A percentile compares a stretch with the other conserved stretches of the same genome.
Evolutionary conservation across 64 coral and sea anemone species (phyloP).

Genomic region (Dendronephthya gigantea): DNA sequence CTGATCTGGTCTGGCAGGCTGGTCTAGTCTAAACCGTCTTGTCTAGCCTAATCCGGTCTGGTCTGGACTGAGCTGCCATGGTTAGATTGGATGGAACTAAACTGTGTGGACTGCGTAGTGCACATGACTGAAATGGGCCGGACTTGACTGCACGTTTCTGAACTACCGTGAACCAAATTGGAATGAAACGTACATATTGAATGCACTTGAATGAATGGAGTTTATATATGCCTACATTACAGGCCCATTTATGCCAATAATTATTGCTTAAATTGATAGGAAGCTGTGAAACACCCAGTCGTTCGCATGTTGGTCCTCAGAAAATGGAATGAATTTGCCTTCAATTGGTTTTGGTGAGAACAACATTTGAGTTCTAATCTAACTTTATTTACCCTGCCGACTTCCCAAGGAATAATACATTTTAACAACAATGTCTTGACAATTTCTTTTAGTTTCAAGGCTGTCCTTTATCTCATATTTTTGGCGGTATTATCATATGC

Average conservation of each 20-base stretch:
- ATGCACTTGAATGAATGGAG: no score
- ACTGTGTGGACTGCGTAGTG: no score
- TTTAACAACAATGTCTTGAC: no score
- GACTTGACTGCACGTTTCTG: background rate
- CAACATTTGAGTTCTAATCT: no score
- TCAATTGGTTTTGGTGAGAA: constrained; percentile 70
- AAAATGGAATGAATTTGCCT: constrained; percentile 73
- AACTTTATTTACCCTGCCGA: no score
- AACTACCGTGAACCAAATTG: background rate
- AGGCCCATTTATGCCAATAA: no score
- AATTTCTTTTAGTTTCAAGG: constrained; percentile 32
- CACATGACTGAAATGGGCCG: background rate
- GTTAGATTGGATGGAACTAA: background rate
- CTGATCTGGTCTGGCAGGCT: background rate
- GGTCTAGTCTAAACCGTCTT: background rate
- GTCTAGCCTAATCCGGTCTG: background rate
- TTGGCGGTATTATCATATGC: constrained; percentile 56
- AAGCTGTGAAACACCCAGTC: constrained; percentile 81
- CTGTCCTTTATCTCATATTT: constrained; percentile 39
- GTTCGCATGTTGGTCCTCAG: constrained; percentile 52
- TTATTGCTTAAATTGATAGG: no score
- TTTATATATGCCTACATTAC: no score
- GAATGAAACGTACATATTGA: background rate
- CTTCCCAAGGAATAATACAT: no score
- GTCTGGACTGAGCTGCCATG: background rate